A percentile compares a stretch with the other conserved stretches of the same genome.
phyloP scores from a whole-genome alignment of 2,113 vertebrate genomes.

The Synodontis membranacea region DNA sequence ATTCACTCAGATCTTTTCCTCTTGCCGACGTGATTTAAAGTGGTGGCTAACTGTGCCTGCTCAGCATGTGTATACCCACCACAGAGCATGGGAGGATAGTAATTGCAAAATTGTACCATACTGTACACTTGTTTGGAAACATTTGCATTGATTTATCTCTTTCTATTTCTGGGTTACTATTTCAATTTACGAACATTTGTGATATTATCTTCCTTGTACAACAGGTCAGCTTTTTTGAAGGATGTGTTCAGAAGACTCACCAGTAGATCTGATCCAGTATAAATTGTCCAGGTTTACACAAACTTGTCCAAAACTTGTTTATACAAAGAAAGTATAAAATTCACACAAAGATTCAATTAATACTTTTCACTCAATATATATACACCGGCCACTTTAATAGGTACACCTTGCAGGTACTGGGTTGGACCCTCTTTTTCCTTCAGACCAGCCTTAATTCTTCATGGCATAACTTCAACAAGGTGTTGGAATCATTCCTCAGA shows the following conservation, averaged over 20 bases:
- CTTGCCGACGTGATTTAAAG: neutral
- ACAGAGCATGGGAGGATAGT: neutral
- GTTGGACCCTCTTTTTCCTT: too few relatives aligned
- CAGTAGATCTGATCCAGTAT: neutral
- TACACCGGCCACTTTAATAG: too few relatives aligned
- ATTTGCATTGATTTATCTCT: neutral
- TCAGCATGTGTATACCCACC: slow-evolving; percentile 2
- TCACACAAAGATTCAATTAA: neutral
- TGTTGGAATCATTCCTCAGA: too few relatives aligned
- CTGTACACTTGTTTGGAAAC: neutral
- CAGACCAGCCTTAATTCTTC: too few relatives aligned
- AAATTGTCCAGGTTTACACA: neutral
- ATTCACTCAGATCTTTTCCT: neutral
- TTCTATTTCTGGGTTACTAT: neutral
- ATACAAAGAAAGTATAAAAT: neutral
- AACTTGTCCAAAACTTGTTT: neutral
- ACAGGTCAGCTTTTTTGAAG: neutral
- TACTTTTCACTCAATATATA: neutral
- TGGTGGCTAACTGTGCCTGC: neutral
- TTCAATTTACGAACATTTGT: neutral
- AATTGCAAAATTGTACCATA: neutral
- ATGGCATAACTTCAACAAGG: too few relatives aligned
- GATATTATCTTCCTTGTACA: neutral
- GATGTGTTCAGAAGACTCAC: neutral
- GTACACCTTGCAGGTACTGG: too few relatives aligned